These are phyloP conservation scores for Machimus rusticus DNA, from an alignment of 2,888 invertebrate genomes.

Conservation along the genomic window DNA sequence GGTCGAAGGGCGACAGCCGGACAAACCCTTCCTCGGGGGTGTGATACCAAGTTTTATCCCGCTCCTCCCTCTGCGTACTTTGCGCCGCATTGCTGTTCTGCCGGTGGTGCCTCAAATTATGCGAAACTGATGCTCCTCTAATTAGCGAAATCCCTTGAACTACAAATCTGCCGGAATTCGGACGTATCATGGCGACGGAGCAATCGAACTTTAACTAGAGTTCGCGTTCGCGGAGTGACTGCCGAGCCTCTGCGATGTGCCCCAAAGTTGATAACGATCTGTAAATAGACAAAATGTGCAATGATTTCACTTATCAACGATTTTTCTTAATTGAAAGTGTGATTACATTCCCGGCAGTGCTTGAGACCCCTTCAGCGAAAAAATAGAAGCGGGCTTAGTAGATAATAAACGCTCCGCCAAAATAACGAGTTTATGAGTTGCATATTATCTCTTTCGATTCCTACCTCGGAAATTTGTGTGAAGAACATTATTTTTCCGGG, in stretches of 20 bases:
- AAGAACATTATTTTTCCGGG: not conserved
- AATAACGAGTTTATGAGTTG: not conserved
- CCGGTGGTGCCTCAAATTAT: not conserved
- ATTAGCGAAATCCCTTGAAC: conserved; percentile 40
- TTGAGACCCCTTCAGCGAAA: not conserved
- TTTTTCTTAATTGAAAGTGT: not conserved
- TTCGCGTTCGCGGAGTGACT: not conserved
- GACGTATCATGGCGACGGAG: conserved; percentile 50
- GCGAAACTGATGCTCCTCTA: not conserved
- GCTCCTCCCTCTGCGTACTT: not conserved
- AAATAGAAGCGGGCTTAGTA: not conserved
- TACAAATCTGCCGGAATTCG: conserved; percentile 50
- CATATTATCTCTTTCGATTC: not conserved
- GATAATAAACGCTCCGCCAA: not conserved
- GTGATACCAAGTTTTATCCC: conserved; percentile 51
- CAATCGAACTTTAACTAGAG: not conserved
- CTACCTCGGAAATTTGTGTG: not conserved
- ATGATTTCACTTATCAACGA: not conserved
- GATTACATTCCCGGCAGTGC: not conserved
- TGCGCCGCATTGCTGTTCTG: not conserved
- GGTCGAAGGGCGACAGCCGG: conserved; percentile 65
- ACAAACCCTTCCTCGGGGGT: conserved; percentile 57
- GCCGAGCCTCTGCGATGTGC: not conserved
- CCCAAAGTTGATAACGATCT: not conserved
- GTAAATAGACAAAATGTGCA: not conserved